Base-by-base conservation (phyloP, 2,797 vertebrate genomes). In the Gymnothorax reevesii region DNA sequence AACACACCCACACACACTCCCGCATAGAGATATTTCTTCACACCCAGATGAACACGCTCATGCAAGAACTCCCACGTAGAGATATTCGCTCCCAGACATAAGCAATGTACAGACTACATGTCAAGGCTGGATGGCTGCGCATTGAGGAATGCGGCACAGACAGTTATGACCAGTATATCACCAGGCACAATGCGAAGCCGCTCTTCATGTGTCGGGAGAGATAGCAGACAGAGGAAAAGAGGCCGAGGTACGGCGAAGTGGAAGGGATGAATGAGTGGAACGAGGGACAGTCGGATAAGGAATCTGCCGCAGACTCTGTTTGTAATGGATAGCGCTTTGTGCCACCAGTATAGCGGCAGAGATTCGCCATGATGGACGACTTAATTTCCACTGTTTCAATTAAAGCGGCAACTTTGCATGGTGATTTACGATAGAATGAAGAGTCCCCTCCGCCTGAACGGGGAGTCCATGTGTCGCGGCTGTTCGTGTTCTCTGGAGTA, bases 321-420 rank as follows among this genome's bases (percentile, higher is more conserved):
- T 87, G 57, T 87, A 91, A 91, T 89, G 89, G 90, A 80, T 92
- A 86, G 86, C 85, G 87, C 85, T 89, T 89, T 85, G 88, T 87
- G 88, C 86, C 62, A 7, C 77, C 79, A 42, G 60, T 85, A 75
- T 85, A 82, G 80, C 87, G 42, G 83, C 62, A 57, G 84, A 90
- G 89, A 89, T 89, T 87, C 88, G 66, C 86, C 62, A 86, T 88
- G 90, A 91, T 90, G 87, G 90, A 91, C 88, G 88, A 84, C 87
- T 90, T 85, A 85, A 88, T 91, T 90, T 89, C 85, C 83, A 86
- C 87, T 57, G 64, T 86, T 90, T 90, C 85, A 90, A 90, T 90
- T 90, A 89, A 59, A 85, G 59, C 62, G 82, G 87, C 84, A 86
- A 73, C 80, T 86, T 73, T 88, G 88, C 88, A 88, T 87, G 77